Conservation (phyloP, 2,797 vertebrate species). For the Etheostoma nigrum region DNA sequence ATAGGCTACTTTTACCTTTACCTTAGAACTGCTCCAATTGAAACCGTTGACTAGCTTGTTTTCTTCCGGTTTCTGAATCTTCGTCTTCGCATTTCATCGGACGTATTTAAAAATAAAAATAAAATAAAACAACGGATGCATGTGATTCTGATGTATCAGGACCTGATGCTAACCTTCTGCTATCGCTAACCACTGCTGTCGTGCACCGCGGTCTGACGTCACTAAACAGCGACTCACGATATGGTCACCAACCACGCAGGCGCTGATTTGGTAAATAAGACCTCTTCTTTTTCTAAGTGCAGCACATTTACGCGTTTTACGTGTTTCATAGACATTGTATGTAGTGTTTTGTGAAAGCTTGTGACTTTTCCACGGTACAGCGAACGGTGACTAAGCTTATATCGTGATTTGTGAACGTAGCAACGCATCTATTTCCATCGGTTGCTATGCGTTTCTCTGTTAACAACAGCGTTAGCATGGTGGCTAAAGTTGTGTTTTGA, state of each 20-base stretch:
- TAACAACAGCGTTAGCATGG: not conserved
- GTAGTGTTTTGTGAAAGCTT: not conserved
- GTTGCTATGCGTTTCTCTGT: no score
- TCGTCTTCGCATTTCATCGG: conserved; percentile 23
- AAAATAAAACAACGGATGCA: no score
- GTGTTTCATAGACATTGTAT: rapidly evolving
- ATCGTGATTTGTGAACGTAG: no score
- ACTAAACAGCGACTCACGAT: conserved; percentile 26
- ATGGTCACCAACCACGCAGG: not conserved
- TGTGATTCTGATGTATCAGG: not conserved
- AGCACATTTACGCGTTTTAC: rapidly evolving
- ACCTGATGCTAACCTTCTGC: not conserved
- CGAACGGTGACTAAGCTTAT: rapidly evolving
- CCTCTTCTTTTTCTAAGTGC: rapidly evolving
- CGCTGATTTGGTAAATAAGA: not conserved
- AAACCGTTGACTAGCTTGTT: not conserved
- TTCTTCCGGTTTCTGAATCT: not conserved
- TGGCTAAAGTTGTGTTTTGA: not conserved
- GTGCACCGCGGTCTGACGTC: conserved; percentile 24
- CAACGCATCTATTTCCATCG: no score
- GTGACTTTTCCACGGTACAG: rapidly evolving
- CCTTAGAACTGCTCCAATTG: not conserved
- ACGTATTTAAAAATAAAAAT: no score
- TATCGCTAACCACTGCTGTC: not conserved
- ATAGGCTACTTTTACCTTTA: conserved; percentile 12